These are phyloP conservation scores for Bursaphelenchus okinawaensis DNA, from an alignment of 2,888 invertebrate species.

Conservation along the genomic window DNA sequence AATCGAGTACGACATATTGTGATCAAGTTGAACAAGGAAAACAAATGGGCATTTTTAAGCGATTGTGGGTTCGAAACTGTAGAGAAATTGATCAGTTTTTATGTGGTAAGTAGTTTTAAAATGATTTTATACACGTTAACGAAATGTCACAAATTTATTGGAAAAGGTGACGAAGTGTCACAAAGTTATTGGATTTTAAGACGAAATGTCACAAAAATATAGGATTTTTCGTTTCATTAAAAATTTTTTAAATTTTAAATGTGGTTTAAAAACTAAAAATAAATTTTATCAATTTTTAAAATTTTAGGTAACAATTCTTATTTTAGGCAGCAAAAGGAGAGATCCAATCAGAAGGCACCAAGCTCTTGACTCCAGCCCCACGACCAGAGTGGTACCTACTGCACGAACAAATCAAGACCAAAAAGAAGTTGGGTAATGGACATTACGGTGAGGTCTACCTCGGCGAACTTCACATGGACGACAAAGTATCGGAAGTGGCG, in stretches of 20 bases:
- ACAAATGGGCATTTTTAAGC: background rate
- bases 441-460: conserved; percentile 19
- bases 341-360: conserved; percentile 6
- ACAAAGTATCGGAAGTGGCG: conserved; percentile 21
- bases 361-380: conserved; percentile 2
- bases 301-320: background rate
- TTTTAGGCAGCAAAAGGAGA: conserved; percentile 9
- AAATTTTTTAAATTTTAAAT: background rate
- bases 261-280: background rate
- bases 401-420: conserved; percentile 14
- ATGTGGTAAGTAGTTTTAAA: background rate
- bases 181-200: no score
- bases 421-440: conserved; percentile 22
- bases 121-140: no score
- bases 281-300: background rate
- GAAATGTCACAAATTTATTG: no score
- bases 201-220: no score
- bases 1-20: conserved; percentile 18
- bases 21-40: conserved; percentile 3
- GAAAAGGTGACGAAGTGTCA: no score
- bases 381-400: conserved; percentile 20
- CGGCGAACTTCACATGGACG: conserved; percentile 8
- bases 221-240: background rate
- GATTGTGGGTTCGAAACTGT: background rate
- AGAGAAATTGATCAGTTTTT: background rate